phyloP scores from a whole-genome alignment of 2,113 vertebrate genomes.

The Chaenocephalus aceratus region DNA sequence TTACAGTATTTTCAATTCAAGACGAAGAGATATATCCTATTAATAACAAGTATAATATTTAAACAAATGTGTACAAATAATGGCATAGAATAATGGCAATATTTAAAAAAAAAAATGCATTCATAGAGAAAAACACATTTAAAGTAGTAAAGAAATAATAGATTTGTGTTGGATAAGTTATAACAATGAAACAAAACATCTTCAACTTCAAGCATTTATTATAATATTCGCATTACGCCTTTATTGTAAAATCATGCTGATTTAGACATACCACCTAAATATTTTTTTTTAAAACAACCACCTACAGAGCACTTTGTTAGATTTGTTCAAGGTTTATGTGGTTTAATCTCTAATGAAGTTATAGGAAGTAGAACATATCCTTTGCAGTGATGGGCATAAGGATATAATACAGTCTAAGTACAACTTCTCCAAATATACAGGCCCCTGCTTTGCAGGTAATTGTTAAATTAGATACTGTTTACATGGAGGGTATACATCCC shows the following conservation, averaged over 20 bases:
- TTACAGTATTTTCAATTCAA: background rate
- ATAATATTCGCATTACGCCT: background rate
- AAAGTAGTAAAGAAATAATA: background rate
- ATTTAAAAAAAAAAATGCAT: background rate
- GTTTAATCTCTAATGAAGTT: background rate
- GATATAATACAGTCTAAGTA: too few species aligned
- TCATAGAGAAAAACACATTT: background rate
- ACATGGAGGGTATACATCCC: too few species aligned
- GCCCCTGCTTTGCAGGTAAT: background rate
- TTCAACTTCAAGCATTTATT: background rate
- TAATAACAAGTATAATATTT: background rate
- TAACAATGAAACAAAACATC: background rate
- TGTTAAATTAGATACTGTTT: too few species aligned
- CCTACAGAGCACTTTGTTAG: background rate
- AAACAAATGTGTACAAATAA: background rate
- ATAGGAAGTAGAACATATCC: background rate
- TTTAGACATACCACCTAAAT: background rate
- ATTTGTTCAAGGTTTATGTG: background rate
- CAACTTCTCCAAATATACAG: too few species aligned
- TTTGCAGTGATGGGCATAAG: too few species aligned
- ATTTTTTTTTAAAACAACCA: background rate
- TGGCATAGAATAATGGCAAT: too few species aligned
- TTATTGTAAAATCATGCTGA: background rate
- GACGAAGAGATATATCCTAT: background rate
- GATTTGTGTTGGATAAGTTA: too few species aligned